Base-by-base conservation (phyloP, 2,113 vertebrate genomes). In the Crocuta crocuta region DNA sequence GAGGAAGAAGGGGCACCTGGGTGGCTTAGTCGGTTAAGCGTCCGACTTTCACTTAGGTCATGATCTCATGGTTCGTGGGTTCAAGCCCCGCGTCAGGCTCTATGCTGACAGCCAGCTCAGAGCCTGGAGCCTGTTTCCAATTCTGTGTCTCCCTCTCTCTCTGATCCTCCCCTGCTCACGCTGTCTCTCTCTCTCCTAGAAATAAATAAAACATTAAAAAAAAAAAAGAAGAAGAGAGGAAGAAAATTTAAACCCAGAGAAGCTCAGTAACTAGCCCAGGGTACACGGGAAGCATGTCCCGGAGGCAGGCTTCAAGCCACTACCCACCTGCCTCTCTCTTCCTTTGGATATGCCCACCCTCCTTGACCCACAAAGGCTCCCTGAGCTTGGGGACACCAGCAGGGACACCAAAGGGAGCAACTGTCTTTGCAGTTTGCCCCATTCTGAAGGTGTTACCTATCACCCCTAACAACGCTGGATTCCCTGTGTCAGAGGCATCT, bases 401-500 rank as follows among this genome's bases (percentile, higher is more conserved):
- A 61, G 55, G 35, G 16, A 83, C 2, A 50, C 26, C 39, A 48
- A 48, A 48, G 35, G 45, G 39, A 35, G 39, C 6, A 3, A 61
- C 5, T 10, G 26, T 35, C 35, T 58, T 35, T 26, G 78, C 10
- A 1, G 8, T 15, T 33, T 24, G 31, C 78, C 31, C 33, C 0
- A 81, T 28, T 58, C 79, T 71, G 16, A 71, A 92, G 86, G 24
- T 21, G 0, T 13, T 39, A 17, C 63, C 71, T 4, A 24, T 65
- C 8, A 0, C 24, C n/a, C 21, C 5, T 19, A 63, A 8, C 48
- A 63, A 2, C 1, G 13, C 16, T 19, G 48, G 23, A 10, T 66
- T 23, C 31, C 87, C 58, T 45, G 74, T 53, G 55, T 24, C 50
- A 53, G 33, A 71, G 50, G 70, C 21, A 23, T n/a, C 48, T 19